Percentiles rank a stretch among this genome's conserved stretches.
Conservation (phyloP, 2,888 invertebrate genomes). For the Caenorhabditis virilis region DNA sequence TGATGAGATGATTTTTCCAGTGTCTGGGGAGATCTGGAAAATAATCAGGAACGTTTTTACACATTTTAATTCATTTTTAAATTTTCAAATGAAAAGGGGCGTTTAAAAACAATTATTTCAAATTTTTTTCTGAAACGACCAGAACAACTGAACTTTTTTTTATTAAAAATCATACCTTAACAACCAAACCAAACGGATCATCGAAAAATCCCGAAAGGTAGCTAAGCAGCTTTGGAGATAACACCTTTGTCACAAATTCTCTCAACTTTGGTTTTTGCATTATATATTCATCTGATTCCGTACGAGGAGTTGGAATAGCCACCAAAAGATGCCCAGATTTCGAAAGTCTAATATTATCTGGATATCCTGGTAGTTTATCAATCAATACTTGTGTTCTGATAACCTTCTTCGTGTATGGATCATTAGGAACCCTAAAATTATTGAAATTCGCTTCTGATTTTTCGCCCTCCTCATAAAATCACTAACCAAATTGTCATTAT, state of each 20-base stretch:
- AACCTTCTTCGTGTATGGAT: conserved; percentile 33
- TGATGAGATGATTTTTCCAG: conserved; percentile 41
- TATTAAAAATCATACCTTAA: too few species aligned
- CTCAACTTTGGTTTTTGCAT: conserved; percentile 30
- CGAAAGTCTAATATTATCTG: conserved; percentile 46
- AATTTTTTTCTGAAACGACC: too few species aligned
- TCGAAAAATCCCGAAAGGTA: conserved; percentile 24
- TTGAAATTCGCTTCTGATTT: neutral
- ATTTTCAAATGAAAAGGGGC: neutral
- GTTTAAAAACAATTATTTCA: neutral
- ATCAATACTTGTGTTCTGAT: conserved; percentile 25
- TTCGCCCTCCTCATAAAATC: neutral
- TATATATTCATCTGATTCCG: conserved; percentile 30
- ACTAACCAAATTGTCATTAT: conserved; percentile 36
- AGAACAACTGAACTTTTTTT: too few species aligned
- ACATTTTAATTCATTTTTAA: neutral
- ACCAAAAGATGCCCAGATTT: conserved; percentile 16
- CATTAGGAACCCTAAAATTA: conserved; percentile 24
- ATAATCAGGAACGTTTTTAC: too few species aligned
- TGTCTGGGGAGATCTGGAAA: too few species aligned
- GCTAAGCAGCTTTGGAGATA: conserved; percentile 31
- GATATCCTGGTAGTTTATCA: conserved; percentile 54
- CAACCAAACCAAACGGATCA: conserved; percentile 26
- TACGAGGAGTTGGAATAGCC: conserved; percentile 28
- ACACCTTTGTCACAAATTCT: conserved; percentile 43